Evolutionary conservation across 2,113 vertebrate genomes (phyloP), one percentile per base, ranked within the genome.

Genomic region (Petrocephalus zakoni): DNA sequence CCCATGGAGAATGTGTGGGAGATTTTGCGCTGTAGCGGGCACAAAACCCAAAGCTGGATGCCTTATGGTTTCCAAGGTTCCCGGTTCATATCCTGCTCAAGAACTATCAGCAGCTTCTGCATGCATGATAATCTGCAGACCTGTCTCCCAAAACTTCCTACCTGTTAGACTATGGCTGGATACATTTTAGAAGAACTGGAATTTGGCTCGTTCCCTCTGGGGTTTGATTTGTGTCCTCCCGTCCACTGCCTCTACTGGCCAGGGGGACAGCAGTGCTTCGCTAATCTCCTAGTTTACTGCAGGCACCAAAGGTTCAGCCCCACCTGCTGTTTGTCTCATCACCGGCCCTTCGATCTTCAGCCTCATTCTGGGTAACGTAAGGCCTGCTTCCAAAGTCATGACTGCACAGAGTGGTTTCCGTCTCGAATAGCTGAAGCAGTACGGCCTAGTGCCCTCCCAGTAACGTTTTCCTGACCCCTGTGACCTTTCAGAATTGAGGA

Each of bases 221-320:
- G 55, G 55, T 87, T 47, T 29, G 19, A 37, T 58, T 52, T 86
- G 85, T 86, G 61, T 64, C n/a, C 52, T 15, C 52, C 52, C 15
- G 52, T 13, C 15, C 10, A 53, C 11, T 53, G 52, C 13, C 52
- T 10, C n/a, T 8, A 55, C 85, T 46, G 78, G 47, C 37, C 78
- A 19, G 0, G 8, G 7, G 78, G n/a, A 13, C 42, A 13, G 37
- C 68, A 17, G 51, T 11, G 83, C n/a, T 42, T 29, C 51, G 87
- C 55, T 88, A 53, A 81, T 88, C 49, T 55, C 29, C 46, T 81
- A 78, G 51, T 88, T 88, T 88, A 81, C 72, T 55, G 51, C 8
- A 5, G 19, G 56, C 58, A 22, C 37, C 22, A 13, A 29, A 55
- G 68, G 49, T 37, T 19, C 34, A 22, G 17, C 15, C 10, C 42